Percentiles rank a stretch among this genome's conserved stretches.
Evolutionary conservation across 2,113 vertebrate species (phyloP).

Genomic region (Etheostoma spectabile): DNA sequence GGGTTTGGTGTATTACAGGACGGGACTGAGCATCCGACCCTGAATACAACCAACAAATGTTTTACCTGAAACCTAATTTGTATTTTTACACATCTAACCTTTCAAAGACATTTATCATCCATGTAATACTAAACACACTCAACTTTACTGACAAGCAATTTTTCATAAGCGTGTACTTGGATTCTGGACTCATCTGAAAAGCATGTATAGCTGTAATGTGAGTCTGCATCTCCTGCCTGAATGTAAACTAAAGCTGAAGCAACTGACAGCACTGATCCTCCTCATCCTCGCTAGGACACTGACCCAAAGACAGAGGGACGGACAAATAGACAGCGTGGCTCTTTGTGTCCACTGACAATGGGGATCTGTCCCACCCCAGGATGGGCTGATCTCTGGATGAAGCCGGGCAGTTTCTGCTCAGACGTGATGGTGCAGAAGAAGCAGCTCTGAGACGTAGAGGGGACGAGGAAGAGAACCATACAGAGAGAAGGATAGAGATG

Average conservation of each 20-base stretch:
- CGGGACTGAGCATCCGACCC: neutral
- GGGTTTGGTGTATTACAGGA: neutral
- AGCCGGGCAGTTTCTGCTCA: conserved; percentile 41
- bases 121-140: neutral
- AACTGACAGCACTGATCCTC: conserved; percentile 48
- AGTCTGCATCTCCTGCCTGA: neutral
- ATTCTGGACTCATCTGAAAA: neutral
- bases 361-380: conserved; percentile 56
- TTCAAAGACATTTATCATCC: neutral
- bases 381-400: conserved; percentile 66
- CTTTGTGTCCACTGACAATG: conserved; percentile 77
- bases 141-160: conserved; percentile 1
- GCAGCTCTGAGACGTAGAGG: neutral
- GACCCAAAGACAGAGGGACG: conserved; percentile 52
- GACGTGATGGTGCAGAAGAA: conserved; percentile 38
- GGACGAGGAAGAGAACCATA: neutral
- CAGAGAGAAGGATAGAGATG: neutral
- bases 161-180: neutral
- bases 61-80: neutral
- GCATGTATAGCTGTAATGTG: neutral
- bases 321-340: conserved; percentile 56
- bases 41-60: neutral
- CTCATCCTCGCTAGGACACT: conserved; percentile 48
- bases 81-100: neutral
- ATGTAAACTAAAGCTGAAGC: neutral